Conservation (phyloP, 2,888 invertebrate genomes). For the Auanema freiburgensis region DNA sequence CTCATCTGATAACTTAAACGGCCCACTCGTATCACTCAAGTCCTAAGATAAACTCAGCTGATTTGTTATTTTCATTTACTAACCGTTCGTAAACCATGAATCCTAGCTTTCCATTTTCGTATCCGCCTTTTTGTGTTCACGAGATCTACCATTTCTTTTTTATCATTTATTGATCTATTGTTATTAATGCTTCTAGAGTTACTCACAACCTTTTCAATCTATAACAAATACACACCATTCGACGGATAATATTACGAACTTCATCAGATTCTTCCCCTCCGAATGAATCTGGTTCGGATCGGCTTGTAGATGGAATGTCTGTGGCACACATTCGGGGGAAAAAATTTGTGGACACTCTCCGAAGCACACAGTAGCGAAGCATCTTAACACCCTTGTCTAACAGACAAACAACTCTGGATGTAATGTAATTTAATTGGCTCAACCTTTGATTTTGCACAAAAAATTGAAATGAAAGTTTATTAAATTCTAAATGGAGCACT, state of each 20-base stretch:
- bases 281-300: not conserved
- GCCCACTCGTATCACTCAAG: not conserved
- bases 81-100: not conserved
- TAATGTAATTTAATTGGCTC: too few species aligned
- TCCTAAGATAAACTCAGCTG: not conserved
- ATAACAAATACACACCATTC: not conserved
- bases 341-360: not conserved
- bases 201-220: not conserved
- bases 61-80: too few species aligned
- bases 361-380: not conserved
- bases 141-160: not conserved
- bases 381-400: too few species aligned
- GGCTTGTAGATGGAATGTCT: constrained; percentile 14
- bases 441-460: too few species aligned
- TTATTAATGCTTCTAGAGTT: not conserved
- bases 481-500: too few species aligned
- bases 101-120: constrained; percentile 1
- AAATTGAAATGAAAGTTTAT: too few species aligned
- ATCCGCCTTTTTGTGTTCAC: constrained; percentile 1
- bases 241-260: not conserved
- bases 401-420: too few species aligned
- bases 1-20: not conserved
- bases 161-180: not conserved
- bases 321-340: not conserved
- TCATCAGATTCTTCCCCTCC: not conserved